Base-by-base conservation (phyloP, 1,140 invertebrate species). In the Conus ventricosus region DNA sequence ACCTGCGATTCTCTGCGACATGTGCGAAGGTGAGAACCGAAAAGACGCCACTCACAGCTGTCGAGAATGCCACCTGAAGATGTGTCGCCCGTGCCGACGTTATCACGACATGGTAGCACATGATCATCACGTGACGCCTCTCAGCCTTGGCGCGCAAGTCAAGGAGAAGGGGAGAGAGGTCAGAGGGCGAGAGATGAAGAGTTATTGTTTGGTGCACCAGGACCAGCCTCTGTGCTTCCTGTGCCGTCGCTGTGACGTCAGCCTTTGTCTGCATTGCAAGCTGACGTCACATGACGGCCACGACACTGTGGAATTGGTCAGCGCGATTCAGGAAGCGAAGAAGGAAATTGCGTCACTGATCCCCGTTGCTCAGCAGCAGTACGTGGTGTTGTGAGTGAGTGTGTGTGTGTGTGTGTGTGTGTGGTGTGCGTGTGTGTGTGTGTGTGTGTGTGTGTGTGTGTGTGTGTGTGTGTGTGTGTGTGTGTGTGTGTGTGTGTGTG, bases 231-330 rank as follows among this genome's bases (percentile, higher is more conserved):
- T 86, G 85, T 86, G 85, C 85, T 86, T 86, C 51, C 71, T 53
- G 67, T 86, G 85, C 53, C 85, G 51, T 17, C 63, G 71, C 27
- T 86, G 85, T 86, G 85, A 86, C 67, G 85, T 86, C 85, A 86
- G 27, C 55, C 76, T 86, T 51, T 86, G 85, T 23, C 85, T 76
- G 27, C 85, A 76, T 17, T 86, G 85, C 39, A 86, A 76, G 71
- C 39, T 86, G 85, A 86, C 85, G 85, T 86, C 67, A 76, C 85
- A 86, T 39, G 67, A 86, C 53, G 85, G 67, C 20, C 85, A 86
- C 67, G 67, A 51, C 8, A 86, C 85, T 5, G 27, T 54, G 76
- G 85, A 86, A 5, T n/a, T 86, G 51, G 53, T 54, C n/a, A 39
- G 10, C 11, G 67, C 85, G 5, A 25, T 51, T 20, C 13, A 4